These are phyloP conservation scores for Sula dactylatra DNA, from an alignment of 2,113 vertebrate species.

Conservation along the genomic window DNA sequence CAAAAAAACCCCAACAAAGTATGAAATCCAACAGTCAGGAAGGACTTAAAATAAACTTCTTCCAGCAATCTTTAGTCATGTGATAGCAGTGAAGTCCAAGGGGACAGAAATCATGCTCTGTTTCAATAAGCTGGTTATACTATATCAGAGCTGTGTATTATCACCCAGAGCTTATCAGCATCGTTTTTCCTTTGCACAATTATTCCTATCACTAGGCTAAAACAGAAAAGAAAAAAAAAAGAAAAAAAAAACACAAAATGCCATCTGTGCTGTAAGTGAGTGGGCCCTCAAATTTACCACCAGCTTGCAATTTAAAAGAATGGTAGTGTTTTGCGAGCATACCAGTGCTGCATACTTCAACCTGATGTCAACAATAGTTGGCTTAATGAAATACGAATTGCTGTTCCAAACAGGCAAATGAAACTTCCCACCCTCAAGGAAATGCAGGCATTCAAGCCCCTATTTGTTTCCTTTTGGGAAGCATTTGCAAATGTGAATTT, in stretches of 20 bases:
- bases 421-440: slow-evolving; percentile 55
- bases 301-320: slow-evolving; percentile 42
- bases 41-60: not conserved
- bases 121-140: not conserved
- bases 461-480: not conserved
- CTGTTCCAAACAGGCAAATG: slow-evolving; percentile 14
- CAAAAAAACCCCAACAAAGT: not conserved
- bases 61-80: not conserved
- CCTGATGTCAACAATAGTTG: slow-evolving; percentile 34
- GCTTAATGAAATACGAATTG: slow-evolving; percentile 16
- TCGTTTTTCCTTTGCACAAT: slow-evolving; percentile 10
- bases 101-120: not conserved
- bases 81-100: not conserved
- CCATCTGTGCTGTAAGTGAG: slow-evolving; percentile 44
- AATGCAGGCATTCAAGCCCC: not conserved
- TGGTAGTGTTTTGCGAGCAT: not conserved
- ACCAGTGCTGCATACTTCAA: slow-evolving; percentile 47
- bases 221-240: not conserved
- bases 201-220: slow-evolving; percentile 7
- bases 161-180: slow-evolving; percentile 34
- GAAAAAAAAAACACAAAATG: not conserved
- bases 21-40: not conserved
- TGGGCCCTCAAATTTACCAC: slow-evolving; percentile 33
- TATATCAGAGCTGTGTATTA: slow-evolving; percentile 9
- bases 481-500: not conserved